Conservation (phyloP, 2,797 vertebrate species). For the Galago senegalensis region DNA sequence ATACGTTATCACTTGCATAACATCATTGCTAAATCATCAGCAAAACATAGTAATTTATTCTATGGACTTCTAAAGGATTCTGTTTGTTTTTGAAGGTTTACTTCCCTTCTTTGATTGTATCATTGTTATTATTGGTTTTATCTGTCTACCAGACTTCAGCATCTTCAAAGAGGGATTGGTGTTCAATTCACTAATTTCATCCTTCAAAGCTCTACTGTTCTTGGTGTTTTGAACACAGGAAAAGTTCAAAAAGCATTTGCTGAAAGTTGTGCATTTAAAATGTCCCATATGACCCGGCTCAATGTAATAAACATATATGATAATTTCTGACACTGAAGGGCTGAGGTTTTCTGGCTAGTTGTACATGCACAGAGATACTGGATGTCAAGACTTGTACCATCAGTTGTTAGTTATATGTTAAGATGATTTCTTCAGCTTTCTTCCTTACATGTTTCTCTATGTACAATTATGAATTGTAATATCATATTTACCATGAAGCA, state of each 20-base stretch:
- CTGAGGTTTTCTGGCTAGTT: background rate
- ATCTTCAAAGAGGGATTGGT: background rate
- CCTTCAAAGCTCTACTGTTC: background rate
- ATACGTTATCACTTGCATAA: background rate
- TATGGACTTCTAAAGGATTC: background rate
- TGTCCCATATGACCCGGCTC: background rate
- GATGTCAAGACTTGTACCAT: background rate
- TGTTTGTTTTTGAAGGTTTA: background rate
- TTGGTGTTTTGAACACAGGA: background rate
- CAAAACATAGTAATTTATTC: background rate
- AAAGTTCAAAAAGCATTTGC: background rate
- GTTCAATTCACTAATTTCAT: background rate
- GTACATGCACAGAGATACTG: background rate
- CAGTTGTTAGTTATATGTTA: background rate
- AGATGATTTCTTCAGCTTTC: background rate
- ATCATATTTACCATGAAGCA: background rate
- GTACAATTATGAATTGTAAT: background rate
- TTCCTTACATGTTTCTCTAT: slow-evolving; percentile 25
- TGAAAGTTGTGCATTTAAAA: background rate
- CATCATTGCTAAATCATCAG: background rate
- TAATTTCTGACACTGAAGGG: background rate
- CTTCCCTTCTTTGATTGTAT: background rate
- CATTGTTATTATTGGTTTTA: background rate
- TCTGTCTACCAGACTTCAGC: background rate
- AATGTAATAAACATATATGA: background rate